Evolutionary conservation across 2,113 vertebrate genomes (phyloP).

Genomic region (human): GRCh38 chr1:148837501-148838000

Average conservation of each 20-base stretch:
- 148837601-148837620: not conserved
- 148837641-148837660: not conserved
- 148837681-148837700: not conserved
- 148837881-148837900: not conserved
- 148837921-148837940: not conserved
- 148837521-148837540: not conserved
- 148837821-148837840: not conserved
- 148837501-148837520: not conserved
- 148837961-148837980: not conserved
- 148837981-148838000: not conserved
- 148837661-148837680: not conserved
- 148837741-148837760: not conserved
- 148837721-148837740: not conserved
- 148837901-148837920: not conserved
- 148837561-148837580: not conserved
- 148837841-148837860: not conserved
- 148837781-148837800: not conserved
- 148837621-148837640: not conserved
- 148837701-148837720: not conserved
- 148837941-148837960: not conserved
- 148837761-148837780: not conserved
- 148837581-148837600: not conserved
- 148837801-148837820: not conserved
- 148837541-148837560: not conserved
- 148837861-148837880: not conserved